phyloP scores from a whole-genome alignment of 2,113 vertebrate species.

The Pelodiscus sinensis region DNA sequence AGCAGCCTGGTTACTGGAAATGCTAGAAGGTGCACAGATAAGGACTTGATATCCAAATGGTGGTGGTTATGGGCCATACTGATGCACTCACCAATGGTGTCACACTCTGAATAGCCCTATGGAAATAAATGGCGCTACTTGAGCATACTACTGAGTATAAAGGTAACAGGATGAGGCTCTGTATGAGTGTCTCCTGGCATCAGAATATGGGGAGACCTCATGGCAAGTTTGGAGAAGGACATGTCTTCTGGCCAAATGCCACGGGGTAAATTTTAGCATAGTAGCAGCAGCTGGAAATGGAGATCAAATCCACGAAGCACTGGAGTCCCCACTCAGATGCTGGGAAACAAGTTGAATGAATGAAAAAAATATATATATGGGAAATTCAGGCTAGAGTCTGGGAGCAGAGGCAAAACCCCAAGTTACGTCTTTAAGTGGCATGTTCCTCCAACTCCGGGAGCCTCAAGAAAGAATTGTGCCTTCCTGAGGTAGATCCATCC shows the following conservation, averaged over 20 bases:
- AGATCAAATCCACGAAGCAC: neutral
- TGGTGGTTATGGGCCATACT: neutral
- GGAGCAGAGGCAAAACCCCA: neutral
- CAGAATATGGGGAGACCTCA: neutral
- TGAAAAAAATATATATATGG: neutral
- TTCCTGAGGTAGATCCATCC: neutral
- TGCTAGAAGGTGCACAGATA: neutral
- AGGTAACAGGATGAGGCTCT: neutral
- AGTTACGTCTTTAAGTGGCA: neutral
- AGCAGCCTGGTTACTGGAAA: neutral
- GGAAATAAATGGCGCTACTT: neutral
- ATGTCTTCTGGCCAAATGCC: neutral
- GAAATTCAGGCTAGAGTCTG: neutral
- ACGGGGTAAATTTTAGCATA: neutral
- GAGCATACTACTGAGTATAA: neutral
- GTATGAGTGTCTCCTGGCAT: neutral
- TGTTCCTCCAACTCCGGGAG: neutral
- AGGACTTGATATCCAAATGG: neutral
- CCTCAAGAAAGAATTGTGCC: neutral
- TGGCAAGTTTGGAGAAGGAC: neutral
- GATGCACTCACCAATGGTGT: neutral
- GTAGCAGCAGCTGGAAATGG: neutral
- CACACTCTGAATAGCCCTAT: neutral
- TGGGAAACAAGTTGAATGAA: neutral
- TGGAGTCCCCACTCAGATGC: neutral